Conservation (phyloP, 2,888 invertebrate species). For the Caenorhabditis angaria region DNA sequence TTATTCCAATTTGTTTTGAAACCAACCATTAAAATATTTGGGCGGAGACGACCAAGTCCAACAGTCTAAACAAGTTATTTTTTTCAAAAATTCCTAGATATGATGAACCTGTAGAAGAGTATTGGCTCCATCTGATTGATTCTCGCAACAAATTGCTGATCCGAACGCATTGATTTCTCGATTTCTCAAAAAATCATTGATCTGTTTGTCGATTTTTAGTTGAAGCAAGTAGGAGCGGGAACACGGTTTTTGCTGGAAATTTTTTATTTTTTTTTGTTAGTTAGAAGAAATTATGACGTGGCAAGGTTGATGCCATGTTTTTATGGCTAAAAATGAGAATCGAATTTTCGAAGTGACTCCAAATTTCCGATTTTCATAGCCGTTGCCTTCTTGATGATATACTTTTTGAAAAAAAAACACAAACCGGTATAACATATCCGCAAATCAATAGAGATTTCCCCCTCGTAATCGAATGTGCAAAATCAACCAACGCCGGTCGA, state of each 20-base stretch:
- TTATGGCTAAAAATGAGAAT: too few relatives aligned
- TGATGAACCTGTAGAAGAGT: slow-evolving; percentile 29
- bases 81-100: neutral
- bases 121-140: slow-evolving; percentile 29
- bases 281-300: too few relatives aligned
- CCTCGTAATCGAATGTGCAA: slow-evolving; percentile 59
- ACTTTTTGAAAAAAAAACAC: neutral
- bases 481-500: slow-evolving; percentile 60
- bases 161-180: slow-evolving; percentile 41
- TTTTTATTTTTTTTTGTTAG: too few relatives aligned
- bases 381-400: too few relatives aligned
- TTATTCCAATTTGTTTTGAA: slow-evolving; percentile 44
- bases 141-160: slow-evolving; percentile 36
- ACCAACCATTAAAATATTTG: slow-evolving; percentile 51
- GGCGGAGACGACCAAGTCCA: slow-evolving; percentile 42
- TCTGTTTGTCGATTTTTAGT: slow-evolving; percentile 42
- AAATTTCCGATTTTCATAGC: too few relatives aligned
- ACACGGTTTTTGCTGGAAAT: slow-evolving; percentile 39
- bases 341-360: too few relatives aligned
- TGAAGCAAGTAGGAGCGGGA: slow-evolving; percentile 38
- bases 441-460: slow-evolving; percentile 55
- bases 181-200: slow-evolving; percentile 32
- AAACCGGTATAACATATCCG: slow-evolving; percentile 60
- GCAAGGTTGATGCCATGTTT: too few relatives aligned
- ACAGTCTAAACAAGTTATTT: slow-evolving; percentile 25